Base-by-base conservation (phyloP, 1,140 invertebrate genomes). In the Radopholus similis region DNA sequence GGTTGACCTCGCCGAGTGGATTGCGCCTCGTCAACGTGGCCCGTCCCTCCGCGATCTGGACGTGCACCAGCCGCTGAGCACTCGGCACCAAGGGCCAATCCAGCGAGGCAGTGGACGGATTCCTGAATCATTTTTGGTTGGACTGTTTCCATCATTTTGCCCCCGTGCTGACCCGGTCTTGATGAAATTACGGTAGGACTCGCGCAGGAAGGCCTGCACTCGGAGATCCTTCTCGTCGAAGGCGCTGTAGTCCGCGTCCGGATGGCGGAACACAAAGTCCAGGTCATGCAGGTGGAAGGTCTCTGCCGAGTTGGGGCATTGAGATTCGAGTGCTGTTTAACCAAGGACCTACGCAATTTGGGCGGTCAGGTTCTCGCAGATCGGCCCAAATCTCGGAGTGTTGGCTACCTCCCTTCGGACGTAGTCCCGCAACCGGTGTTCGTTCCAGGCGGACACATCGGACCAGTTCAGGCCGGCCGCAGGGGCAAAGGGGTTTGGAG, bases 261-360 rank as follows among this genome's bases (percentile, higher is more conserved):
- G 15, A 21, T 28, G 6, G 47, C 30, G 23, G 21, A 51, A 51
- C n/a, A 51, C 21, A 11, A 4, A 51, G 4, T 13, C 11, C n/a
- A 51, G 30, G n/a, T 51, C 47, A 28, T 51, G 23, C 6, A 21
- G 23, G n/a, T 51, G 47, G 30, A 51, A 51, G 21, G 23, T 51
- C 15, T 51, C 47, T 49, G 18, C 18, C 8, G 30, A 51, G 11
- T 28, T 49, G 5, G 26, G 8, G 26, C n/a, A 49, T 1, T 13
- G 11, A 42, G 11, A 13, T 42, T 11, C 1, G 18, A 40, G n/a
- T 42, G 6, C 3, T 42, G 11, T 42, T 53, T 5, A 6, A 64
- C 63, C 13, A 57, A 37, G 6, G 56, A 38, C 30, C 44, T 42
- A 21, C 15, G 73, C 21, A n/a, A 71, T 67, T 35, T 70, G 23